Base-by-base conservation (phyloP, 2,113 vertebrate genomes). In the Ranitomeya variabilis region DNA sequence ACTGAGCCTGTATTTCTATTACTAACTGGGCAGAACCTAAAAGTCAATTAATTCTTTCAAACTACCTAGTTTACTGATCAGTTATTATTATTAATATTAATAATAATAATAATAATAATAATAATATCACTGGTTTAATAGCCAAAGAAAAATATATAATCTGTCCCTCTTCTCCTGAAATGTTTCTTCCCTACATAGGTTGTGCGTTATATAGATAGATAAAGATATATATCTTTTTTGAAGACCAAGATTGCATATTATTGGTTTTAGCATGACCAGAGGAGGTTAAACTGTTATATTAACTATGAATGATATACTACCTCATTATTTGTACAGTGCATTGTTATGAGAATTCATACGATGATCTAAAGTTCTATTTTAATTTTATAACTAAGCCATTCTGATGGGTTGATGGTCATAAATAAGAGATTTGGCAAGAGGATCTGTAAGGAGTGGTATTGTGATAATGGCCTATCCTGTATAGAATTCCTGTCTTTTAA, bases 401-500 rank as follows among this genome's bases (percentile, higher is more conserved):
- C 60, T 83, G 82, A 69, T 67, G 82, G 64, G 82, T 71, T 84
- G 82, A 69, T 26, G 66, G 37, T 69, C 51, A 69, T 84, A 69
- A 84, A 84, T 67, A 84, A 55, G 14, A 67, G 31, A 67, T 71
- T 69, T 84, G 82, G 82, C 82, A 69, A 66, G 64, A 45, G 31
- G 19, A 26, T 84, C 82, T 84, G 51, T 84, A 71, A 71, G 66
- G 82, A 71, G 64, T 13, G 51, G 92, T 45, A 67, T 2, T 67
- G 12, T 52, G 81, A 45, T 83, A 83, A 83, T 83, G 19, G 19
- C 60, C 59, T 4, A 13, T 19, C 31, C 81, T 45, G 66, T 67
- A 12, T 8, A 83, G 6, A 14, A 12, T 19, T 45, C 37, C 51
- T 21, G 21, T 82, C n/a, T 83, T 31, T 31, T 83, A 9, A 21